Percentiles rank a stretch among this genome's conserved stretches.
Conservation (phyloP, 2,888 invertebrate genomes). For the Drosophila subquinaria region DNA sequence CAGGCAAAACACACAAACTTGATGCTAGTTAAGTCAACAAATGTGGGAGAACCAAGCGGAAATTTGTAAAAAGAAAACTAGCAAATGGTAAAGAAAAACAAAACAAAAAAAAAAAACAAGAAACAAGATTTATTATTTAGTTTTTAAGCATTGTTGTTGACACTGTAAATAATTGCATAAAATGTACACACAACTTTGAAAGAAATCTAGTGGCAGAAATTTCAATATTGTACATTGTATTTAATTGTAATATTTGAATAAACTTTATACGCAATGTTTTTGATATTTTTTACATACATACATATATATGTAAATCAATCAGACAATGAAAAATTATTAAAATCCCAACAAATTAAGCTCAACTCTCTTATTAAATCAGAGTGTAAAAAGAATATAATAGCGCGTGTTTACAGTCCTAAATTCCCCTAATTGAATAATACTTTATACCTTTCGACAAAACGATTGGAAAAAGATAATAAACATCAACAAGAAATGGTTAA, state of each 20-base stretch:
- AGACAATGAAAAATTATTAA: background rate
- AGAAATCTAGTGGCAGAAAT: slow-evolving; percentile 20
- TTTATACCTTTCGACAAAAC: slow-evolving; percentile 2
- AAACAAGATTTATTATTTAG: slow-evolving; percentile 75
- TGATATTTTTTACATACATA: slow-evolving; percentile 26
- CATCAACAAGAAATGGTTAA: slow-evolving; percentile 35
- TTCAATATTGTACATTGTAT: slow-evolving; percentile 34
- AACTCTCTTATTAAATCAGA: background rate
- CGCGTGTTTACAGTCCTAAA: background rate
- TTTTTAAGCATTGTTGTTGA: slow-evolving; percentile 82
- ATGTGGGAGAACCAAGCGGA: slow-evolving; percentile 38
- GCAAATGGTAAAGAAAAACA: slow-evolving; percentile 33
- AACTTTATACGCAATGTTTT: slow-evolving; percentile 54
- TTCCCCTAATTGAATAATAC: background rate
- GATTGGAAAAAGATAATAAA: slow-evolving; percentile 4
- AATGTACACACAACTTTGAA: slow-evolving; percentile 35
- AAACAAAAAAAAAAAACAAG: background rate
- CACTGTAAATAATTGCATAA: slow-evolving; percentile 83
- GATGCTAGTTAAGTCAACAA: slow-evolving; percentile 61
- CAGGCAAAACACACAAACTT: slow-evolving; percentile 50
- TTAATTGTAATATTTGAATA: slow-evolving; percentile 35
- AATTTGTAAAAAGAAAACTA: slow-evolving; percentile 50
- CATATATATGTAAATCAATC: slow-evolving; percentile 20
- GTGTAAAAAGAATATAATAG: background rate
- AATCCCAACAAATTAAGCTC: background rate